Conservation (phyloP, 2,113 vertebrate genomes). For the Marcusenius ussheri region DNA sequence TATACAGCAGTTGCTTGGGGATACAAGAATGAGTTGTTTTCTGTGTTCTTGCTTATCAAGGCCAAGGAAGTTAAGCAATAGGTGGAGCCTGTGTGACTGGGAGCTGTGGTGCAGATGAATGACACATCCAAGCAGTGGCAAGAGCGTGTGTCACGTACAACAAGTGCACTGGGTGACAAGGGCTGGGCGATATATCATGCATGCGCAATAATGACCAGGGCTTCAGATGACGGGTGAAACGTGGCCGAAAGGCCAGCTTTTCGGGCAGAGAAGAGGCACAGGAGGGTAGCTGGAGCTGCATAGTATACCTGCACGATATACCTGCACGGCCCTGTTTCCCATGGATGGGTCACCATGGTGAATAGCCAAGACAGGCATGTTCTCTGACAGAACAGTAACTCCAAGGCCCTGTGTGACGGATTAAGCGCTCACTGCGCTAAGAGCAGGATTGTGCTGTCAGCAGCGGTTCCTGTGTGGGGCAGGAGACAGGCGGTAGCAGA, state of each 20-base stretch:
- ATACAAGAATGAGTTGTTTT: not conserved
- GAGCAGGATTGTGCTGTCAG: not conserved
- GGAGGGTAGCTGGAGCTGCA: not conserved
- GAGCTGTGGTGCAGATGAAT: not conserved
- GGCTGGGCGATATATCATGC: too few species aligned
- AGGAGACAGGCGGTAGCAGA: not conserved
- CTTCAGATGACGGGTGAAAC: too few species aligned
- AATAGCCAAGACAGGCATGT: not conserved
- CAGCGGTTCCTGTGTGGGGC: not conserved
- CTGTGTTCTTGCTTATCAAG: not conserved
- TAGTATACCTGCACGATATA: not conserved
- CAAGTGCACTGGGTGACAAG: not conserved
- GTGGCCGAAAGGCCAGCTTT: not conserved
- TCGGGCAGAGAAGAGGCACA: not conserved
- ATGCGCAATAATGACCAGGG: too few species aligned
- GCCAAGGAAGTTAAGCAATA: not conserved
- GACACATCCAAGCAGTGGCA: not conserved
- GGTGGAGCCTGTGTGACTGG: not conserved
- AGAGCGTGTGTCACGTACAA: not conserved
- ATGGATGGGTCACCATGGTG: not conserved
- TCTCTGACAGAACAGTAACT: not conserved
- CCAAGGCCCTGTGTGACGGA: not conserved
- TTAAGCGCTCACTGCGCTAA: not conserved
- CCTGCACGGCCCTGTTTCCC: not conserved
- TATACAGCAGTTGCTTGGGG: not conserved